Evolutionary conservation across 2,113 vertebrate genomes (phyloP), one percentile per base, ranked within the genome.

Genomic region (Nesogale talazaci): DNA sequence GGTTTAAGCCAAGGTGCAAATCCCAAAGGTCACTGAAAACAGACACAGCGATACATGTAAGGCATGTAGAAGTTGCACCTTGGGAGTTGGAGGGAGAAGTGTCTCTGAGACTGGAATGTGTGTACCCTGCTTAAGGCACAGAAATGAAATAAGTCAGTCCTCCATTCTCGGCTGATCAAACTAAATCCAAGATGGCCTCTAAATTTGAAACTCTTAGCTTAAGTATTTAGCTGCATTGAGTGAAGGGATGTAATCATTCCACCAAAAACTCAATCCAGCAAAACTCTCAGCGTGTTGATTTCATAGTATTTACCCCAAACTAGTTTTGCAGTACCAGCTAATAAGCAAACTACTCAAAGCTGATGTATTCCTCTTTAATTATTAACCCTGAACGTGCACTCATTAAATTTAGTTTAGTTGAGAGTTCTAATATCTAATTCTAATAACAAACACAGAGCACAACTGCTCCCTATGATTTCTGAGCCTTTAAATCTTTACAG

Each of bases 291-390:
- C 76, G 85, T 23, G 29, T 25, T 82, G 56, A 65, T 31, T 52
- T 65, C 19, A 67, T n/a, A 27, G 11, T 22, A 59, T 83, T 61
- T 70, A 84, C 36, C 82, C 90, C 34, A 86, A 94, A 96, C 80
- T 77, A 70, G 2, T 52, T 86, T 80, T 88, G 59, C 75, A 84
- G 96, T 65, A 90, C 57, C 65, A 61, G 82, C 90, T 40, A 10
- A 63, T 89, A 80, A 94, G 89, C 34, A 97, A 95, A 95, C 17
- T 57, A 95, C 17, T 78, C 65, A 59, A 80, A 38, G 11, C 17
- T 31, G 57, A 82, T 36, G 90, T 14, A 22, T 88, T 82, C n/a
- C 56, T 75, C 67, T 90, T 82, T 91, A 63, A 79, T 70, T 52
- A 52, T 86, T 46, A 93, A 79, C 29, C 38, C 46, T 75, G 77